Base-by-base conservation (phyloP, 2,797 vertebrate species). In the Botia kubotai region DNA sequence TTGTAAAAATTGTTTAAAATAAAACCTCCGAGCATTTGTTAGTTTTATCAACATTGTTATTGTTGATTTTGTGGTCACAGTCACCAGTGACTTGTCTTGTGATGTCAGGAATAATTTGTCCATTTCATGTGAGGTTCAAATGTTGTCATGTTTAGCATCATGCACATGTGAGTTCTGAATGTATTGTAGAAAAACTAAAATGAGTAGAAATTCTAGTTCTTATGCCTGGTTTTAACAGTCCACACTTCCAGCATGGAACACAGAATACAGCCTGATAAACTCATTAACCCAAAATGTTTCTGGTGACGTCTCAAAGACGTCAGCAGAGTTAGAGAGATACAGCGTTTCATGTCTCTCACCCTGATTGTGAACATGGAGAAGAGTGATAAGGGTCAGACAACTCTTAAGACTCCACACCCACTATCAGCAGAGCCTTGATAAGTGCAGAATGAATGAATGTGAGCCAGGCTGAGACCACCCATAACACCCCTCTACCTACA, bases 371-470 rank as follows among this genome's bases (percentile, higher is more conserved):
- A 21, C 26, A 29, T 53, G n/a, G 4, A 50, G 74, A 74, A 72
- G 67, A 83, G 81, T 26, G 88, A 89, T 87, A 87, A 21, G 29
- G 77, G 72, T 83, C 39, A 48, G 33, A 39, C n/a, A 0, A 1
- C 14, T 17, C 71, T 43, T 67, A 65, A 13, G 1, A 5, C 48
- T 72, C 77, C 84, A 83, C 88, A 75, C 88, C 88, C 87, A 83
- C 16, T 48, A 58, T 12, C 52, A 53, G 72, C 14, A 3, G 7
- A 81, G 53, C 12, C n/a, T 36, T 77, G 87, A 88, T 88, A 89
- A 87, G 75, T 43, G 43, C 4, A 12, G 17, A 12, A 76, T 43
- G 23, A 69, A 43, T 53, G 4, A 8, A 55, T 67, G 67, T 2
- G 12, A 19, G 39, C 52, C 26, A 78, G 36, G 11, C 6, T 26